Evolutionary conservation across 2,888 invertebrate species (phyloP).

Genomic region (Theristus sp.): DNA sequence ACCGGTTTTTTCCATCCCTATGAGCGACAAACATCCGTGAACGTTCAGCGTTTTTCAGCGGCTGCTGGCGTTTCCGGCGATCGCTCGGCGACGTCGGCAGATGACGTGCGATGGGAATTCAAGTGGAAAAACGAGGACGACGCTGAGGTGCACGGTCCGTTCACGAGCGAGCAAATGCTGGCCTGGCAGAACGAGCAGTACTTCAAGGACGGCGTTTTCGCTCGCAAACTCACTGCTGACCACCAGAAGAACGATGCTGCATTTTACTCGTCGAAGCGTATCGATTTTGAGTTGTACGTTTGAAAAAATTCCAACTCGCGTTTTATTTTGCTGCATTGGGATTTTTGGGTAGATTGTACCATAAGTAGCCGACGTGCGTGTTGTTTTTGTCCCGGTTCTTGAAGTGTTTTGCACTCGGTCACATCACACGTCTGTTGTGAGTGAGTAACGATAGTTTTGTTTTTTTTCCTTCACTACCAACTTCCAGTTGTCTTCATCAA

Average conservation of each 20-base stretch:
- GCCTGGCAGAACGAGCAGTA: conserved; percentile 64
- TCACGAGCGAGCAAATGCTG: conserved; percentile 63
- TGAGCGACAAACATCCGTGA: too few relatives aligned
- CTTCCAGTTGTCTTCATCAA: too few relatives aligned
- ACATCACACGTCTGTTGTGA: not conserved
- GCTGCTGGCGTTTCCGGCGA: too few relatives aligned
- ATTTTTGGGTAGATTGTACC: too few relatives aligned
- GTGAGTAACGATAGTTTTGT: not conserved
- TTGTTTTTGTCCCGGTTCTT: not conserved
- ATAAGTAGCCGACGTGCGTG: too few relatives aligned
- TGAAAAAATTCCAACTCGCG: not conserved
- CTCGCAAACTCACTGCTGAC: conserved; percentile 55
- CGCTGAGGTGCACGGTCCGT: conserved; percentile 61
- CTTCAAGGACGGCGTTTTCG: conserved; percentile 60
- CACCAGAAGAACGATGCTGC: conserved; percentile 47
- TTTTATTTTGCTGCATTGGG: not conserved
- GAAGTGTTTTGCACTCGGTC: not conserved
- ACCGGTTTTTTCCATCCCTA: too few relatives aligned
- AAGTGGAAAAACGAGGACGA: conserved; percentile 61
- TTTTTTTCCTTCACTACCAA: too few relatives aligned
- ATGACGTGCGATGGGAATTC: conserved; percentile 61
- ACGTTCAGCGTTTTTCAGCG: too few relatives aligned
- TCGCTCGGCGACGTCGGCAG: not conserved
- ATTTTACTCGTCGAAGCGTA: conserved; percentile 68
- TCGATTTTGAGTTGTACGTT: conserved; percentile 79